phyloP scores from a whole-genome alignment of 2,113 vertebrate species.

The Mesitornis unicolor region DNA sequence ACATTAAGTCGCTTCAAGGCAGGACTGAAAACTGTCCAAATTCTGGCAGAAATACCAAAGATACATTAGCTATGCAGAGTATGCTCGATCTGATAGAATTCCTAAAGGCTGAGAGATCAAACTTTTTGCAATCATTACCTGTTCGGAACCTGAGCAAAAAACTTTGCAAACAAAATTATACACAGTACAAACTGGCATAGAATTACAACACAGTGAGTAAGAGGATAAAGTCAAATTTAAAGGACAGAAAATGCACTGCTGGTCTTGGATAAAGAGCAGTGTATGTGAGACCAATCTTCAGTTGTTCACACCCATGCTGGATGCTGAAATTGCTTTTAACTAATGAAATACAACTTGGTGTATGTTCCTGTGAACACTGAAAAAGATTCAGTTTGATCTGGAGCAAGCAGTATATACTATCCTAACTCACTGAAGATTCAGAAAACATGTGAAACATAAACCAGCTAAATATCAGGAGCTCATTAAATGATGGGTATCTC shows the following conservation, averaged over 20 bases:
- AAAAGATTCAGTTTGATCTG: background rate
- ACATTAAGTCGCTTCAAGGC: background rate
- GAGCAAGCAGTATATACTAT: background rate
- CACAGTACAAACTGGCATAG: background rate
- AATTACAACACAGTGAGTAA: background rate
- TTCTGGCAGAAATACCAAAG: background rate
- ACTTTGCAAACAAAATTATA: background rate
- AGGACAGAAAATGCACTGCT: background rate
- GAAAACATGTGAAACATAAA: background rate
- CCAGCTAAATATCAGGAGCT: background rate
- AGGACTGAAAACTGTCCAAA: background rate
- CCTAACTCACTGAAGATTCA: background rate
- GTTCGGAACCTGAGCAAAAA: background rate
- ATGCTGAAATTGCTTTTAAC: background rate
- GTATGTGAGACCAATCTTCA: background rate
- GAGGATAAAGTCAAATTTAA: background rate
- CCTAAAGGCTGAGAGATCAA: background rate
- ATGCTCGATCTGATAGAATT: background rate
- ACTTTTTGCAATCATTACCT: background rate
- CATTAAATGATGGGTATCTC: background rate
- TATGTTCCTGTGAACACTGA: background rate
- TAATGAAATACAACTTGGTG: background rate
- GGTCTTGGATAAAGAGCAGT: background rate
- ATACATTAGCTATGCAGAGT: background rate
- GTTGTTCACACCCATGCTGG: background rate